Percentiles rank a stretch among this genome's conserved stretches.
Conservation (phyloP, 2,888 invertebrate species). For the Andrena dorsata region DNA sequence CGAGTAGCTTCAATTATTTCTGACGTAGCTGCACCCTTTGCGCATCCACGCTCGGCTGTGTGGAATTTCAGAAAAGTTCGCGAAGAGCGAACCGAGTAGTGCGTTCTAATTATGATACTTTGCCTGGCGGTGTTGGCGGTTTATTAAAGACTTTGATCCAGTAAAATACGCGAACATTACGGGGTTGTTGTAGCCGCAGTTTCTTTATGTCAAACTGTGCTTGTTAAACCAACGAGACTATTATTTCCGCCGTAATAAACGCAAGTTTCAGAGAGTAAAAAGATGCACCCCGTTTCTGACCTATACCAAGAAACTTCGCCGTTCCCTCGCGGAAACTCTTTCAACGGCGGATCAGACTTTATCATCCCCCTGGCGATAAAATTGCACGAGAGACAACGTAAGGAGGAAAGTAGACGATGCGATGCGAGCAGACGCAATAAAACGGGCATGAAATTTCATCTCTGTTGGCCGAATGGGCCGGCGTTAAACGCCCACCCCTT, state of each 20-base stretch:
- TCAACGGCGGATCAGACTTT: constrained; percentile 24
- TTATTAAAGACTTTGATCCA: background rate
- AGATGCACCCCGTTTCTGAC: constrained; percentile 14
- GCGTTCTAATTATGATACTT: constrained; percentile 16
- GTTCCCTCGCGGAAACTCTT: constrained; percentile 18
- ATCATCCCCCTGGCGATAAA: constrained; percentile 34
- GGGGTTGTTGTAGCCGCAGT: background rate
- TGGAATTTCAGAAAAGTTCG: background rate
- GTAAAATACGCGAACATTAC: no score
- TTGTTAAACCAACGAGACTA: background rate
- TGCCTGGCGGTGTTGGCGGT: constrained; percentile 7
- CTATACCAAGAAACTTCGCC: constrained; percentile 25
- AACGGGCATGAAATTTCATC: constrained; percentile 12
- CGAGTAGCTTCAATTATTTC: background rate
- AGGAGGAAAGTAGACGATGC: constrained; percentile 4
- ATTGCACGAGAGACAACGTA: background rate
- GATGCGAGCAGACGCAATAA: constrained; percentile 12
- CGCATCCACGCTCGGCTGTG: background rate
- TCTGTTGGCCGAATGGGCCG: background rate
- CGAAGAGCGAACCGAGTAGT: background rate
- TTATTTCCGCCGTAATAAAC: constrained; percentile 12
- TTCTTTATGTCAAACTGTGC: background rate
- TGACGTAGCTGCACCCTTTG: constrained; percentile 10
- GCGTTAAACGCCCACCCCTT: constrained; percentile 6
- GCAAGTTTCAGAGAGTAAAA: constrained; percentile 17